A percentile compares a stretch with the other conserved stretches of the same genome.
These are phyloP conservation scores for Nestor notabilis DNA, from an alignment of 2,113 vertebrate species.

Conservation along the genomic window DNA sequence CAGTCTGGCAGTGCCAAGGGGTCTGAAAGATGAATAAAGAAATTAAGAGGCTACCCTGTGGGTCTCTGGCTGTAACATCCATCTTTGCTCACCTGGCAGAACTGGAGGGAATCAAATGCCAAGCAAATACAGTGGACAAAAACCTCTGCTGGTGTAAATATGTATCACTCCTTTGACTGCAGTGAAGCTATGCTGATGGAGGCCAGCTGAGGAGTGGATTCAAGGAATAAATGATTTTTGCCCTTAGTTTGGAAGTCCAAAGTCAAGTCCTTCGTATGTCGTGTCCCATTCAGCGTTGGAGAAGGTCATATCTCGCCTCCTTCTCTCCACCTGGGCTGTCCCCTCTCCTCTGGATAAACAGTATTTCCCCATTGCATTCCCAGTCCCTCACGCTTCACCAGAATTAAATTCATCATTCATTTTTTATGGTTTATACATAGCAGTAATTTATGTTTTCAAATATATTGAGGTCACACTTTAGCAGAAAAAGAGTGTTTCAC, in stretches of 20 bases:
- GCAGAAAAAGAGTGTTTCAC: slow-evolving; percentile 83
- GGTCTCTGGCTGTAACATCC: not conserved
- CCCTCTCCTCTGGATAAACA: slow-evolving; percentile 71
- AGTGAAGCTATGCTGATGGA: not conserved
- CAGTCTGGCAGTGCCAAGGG: not conserved
- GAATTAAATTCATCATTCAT: slow-evolving; percentile 87
- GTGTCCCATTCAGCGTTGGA: not conserved
- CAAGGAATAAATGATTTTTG: slow-evolving; percentile 6
- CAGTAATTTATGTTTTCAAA: slow-evolving; percentile 86
- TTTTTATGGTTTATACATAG: slow-evolving; percentile 86
- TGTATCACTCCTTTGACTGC: not conserved
- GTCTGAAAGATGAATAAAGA: not conserved
- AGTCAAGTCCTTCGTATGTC: slow-evolving; percentile 24
- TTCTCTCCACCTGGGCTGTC: slow-evolving; percentile 40
- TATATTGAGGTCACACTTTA: slow-evolving; percentile 85
- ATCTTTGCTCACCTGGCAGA: not conserved
- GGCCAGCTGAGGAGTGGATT: not conserved
- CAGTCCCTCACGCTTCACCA: slow-evolving; percentile 77
- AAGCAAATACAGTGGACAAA: not conserved
- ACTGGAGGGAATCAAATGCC: not conserved
- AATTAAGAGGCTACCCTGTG: not conserved
- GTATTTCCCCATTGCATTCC: slow-evolving; percentile 63
- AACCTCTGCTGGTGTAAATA: not conserved
- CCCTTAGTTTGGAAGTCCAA: slow-evolving; percentile 2
- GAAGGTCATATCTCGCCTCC: slow-evolving; percentile 50